Evolutionary conservation across 92 coral and sea anemone genomes (phyloP), one percentile per base, ranked within the genome.

Genomic region (Palythoa heliodiscus): DNA sequence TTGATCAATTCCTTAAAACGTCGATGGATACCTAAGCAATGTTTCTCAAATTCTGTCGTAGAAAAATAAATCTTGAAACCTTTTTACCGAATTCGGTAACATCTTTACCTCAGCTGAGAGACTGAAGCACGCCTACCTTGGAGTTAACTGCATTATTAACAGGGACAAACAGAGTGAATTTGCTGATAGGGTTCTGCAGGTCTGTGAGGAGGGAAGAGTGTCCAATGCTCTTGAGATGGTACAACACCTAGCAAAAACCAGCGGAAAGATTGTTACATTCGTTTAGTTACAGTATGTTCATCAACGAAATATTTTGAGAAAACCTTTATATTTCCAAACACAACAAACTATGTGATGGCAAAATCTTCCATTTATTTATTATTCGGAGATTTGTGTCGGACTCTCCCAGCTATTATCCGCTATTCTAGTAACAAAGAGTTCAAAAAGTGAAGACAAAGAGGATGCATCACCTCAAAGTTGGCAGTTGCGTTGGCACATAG

Each of bases 141-240:
- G 57, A 47, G 39, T 83, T 86, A 47, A 94, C 88, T 1, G 96
- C 98, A 63, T 75, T 89, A 88, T 92, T 90, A 15, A 92, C 60
- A 1, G 98, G 98, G 35, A 93, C 98, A 90, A 96, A 94, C 38
- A 96, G 92, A n/a, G 98, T 94, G 83, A 87, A 92, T 20, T 66
- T 78, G 58, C 58, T 54, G 25, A 83, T 55, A 14, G 89, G 58
- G 7, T 86, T 81, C 71, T 87, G 89, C 4, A 96, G 86, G 48
- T 81, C 86, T 40, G 89, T 35, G 48, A 90, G 83, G 12, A 93
- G 37, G 7, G 17, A 3, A 52, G 92, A 90, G 39, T 90, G 63
- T 11, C 88, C 84, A 24, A 70, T 74, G 10, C 9, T 39, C 8
- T 66, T 40, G 19, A 96, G 89, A 9, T 82, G 85, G 77, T 89